Evolutionary conservation across 2,113 vertebrate genomes (phyloP).

Genomic region (Platycercus adscitus): DNA sequence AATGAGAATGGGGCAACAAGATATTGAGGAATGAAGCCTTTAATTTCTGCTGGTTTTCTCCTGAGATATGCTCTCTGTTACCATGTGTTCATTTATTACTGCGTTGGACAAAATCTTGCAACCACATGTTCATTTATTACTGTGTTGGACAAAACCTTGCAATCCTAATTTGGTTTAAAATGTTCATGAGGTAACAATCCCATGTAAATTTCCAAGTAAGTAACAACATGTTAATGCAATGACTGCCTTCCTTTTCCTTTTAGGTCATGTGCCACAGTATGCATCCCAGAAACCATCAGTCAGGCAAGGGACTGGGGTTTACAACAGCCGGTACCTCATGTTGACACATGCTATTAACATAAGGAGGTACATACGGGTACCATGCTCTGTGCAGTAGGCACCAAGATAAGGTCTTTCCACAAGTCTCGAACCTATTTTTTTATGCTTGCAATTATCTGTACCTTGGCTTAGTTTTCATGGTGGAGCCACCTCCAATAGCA

Average conservation of each 20-base stretch:
- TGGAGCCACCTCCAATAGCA: neutral
- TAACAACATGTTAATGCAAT: neutral
- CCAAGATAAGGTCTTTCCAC: neutral
- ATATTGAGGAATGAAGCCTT: neutral
- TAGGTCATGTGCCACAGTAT: neutral
- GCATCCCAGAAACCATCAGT: neutral
- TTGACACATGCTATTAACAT: fast-evolving
- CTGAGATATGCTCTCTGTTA: neutral
- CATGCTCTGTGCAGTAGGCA: neutral
- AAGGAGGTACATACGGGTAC: neutral
- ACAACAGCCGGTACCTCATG: neutral
- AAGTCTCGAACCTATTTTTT: neutral
- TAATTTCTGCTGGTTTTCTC: neutral
- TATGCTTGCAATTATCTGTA: neutral
- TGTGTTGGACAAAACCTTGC: neutral
- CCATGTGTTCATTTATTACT: neutral
- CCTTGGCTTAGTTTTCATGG: neutral
- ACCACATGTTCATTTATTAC: neutral
- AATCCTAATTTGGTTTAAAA: neutral
- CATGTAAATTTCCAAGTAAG: neutral
- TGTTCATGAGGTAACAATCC: neutral
- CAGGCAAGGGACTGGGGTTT: neutral
- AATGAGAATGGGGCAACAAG: neutral
- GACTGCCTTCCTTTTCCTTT: neutral
- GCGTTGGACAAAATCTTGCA: neutral